phyloP scores from a whole-genome alignment of 2,888 invertebrate species.

The Xanthostigma xanthostigma region DNA sequence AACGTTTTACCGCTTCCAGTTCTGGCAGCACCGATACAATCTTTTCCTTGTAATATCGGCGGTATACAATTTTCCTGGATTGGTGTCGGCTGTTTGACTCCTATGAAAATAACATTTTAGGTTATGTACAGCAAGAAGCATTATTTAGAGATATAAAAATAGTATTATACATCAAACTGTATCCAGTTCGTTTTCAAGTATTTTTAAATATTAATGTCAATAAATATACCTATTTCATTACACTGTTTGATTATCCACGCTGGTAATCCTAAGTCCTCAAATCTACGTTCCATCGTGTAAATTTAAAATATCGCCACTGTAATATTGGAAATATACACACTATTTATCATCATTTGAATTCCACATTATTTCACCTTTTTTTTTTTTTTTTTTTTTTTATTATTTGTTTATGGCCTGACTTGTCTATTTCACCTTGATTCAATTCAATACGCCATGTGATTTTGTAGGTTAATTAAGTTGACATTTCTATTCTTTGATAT shows the following conservation, averaged over 20 bases:
- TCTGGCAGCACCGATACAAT: constrained; percentile 92
- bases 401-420: too few species aligned
- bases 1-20: constrained; percentile 98
- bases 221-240: constrained; percentile 43
- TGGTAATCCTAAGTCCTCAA: constrained; percentile 47
- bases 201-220: constrained; percentile 1
- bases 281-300: constrained; percentile 18
- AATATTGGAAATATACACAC: too few species aligned
- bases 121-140: too few species aligned
- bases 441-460: too few species aligned
- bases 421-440: too few species aligned
- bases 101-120: constrained; percentile 29
- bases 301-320: too few species aligned
- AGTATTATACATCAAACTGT: constrained; percentile 3
- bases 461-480: too few species aligned
- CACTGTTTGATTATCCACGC: constrained; percentile 63
- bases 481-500: too few species aligned
- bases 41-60: constrained; percentile 57
- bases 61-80: constrained; percentile 75
- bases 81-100: constrained; percentile 61
- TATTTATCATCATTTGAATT: too few species aligned
- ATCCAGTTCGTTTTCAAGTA: background rate
- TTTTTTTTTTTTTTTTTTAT: too few species aligned
- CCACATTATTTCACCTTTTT: too few species aligned
- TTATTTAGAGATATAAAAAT: too few species aligned